These are phyloP conservation scores for Oryzias melastigma DNA, from an alignment of 2,113 vertebrate genomes.

Conservation along the genomic window DNA sequence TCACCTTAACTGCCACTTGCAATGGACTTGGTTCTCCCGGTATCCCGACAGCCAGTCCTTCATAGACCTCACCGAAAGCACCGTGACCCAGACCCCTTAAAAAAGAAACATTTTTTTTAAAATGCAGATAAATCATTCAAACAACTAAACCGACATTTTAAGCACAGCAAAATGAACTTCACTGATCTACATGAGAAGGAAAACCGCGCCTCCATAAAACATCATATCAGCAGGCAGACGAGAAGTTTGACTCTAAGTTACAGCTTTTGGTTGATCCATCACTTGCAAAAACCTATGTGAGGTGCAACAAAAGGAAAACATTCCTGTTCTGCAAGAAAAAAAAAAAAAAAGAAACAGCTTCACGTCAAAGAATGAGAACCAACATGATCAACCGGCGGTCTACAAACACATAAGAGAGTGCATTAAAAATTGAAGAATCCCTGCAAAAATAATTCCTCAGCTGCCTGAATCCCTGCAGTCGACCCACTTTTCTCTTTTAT, in stretches of 20 bases:
- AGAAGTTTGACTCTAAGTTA: constrained; percentile 10
- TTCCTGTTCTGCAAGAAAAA: constrained; percentile 19
- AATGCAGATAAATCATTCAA: not conserved
- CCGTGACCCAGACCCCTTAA: constrained; percentile 95
- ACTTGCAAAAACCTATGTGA: not conserved
- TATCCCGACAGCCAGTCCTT: constrained; percentile 91
- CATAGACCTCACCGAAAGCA: constrained; percentile 97
- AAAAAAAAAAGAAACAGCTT: not conserved
- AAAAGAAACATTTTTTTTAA: constrained; percentile 12
- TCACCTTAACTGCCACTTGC: constrained; percentile 98
- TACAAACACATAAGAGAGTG: constrained; percentile 27
- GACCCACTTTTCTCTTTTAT: constrained; percentile 10
- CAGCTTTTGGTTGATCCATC: constrained; percentile 16
- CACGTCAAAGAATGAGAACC: constrained; percentile 22
- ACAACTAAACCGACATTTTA: not conserved
- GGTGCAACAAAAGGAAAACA: constrained; percentile 5
- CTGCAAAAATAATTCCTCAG: constrained; percentile 6
- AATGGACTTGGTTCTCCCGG: constrained; percentile 91
- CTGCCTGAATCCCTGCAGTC: constrained; percentile 4
- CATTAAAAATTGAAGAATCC: constrained; percentile 29
- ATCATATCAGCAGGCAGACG: not conserved
- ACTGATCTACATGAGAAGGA: not conserved
- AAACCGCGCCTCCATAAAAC: not conserved
- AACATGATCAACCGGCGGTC: constrained; percentile 29
- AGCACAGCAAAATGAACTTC: not conserved